Evolutionary conservation across 2,888 invertebrate species (phyloP).

Genomic region (Drosophila helvetica): DNA sequence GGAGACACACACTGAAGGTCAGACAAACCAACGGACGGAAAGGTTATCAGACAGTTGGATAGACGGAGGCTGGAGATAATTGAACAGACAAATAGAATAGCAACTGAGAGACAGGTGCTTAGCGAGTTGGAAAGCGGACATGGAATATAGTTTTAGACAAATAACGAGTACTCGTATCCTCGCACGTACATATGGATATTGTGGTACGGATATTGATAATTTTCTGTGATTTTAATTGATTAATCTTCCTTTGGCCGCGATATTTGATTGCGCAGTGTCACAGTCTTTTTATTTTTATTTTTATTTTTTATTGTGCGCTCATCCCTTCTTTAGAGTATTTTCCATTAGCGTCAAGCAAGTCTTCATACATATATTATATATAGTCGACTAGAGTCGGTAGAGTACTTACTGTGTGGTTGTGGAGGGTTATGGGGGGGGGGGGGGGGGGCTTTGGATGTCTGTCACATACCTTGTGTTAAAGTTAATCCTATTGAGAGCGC

Average conservation of each 20-base stretch:
- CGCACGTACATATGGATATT: neutral
- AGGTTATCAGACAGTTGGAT: neutral
- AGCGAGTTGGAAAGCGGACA: constrained; percentile 1
- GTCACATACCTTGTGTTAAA: constrained; percentile 93
- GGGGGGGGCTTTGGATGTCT: neutral
- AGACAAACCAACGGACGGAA: neutral
- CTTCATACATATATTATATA: neutral
- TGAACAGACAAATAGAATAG: constrained; percentile 1
- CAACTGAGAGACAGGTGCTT: constrained; percentile 1
- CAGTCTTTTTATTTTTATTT: neutral
- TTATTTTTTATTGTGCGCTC: too few species aligned
- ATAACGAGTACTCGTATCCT: neutral
- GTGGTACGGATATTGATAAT: neutral
- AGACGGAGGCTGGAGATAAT: neutral
- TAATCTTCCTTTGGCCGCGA: too few species aligned
- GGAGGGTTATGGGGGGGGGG: too few species aligned
- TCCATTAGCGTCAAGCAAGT: neutral
- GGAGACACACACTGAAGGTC: neutral
- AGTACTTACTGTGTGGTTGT: neutral
- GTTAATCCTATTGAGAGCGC: constrained; percentile 98
- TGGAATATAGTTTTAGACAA: neutral
- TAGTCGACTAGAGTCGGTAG: neutral
- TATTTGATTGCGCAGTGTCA: neutral
- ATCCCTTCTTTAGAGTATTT: neutral
- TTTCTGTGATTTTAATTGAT: neutral